phyloP scores from a whole-genome alignment of 2,797 vertebrate species.

The Aphelocoma californica region DNA sequence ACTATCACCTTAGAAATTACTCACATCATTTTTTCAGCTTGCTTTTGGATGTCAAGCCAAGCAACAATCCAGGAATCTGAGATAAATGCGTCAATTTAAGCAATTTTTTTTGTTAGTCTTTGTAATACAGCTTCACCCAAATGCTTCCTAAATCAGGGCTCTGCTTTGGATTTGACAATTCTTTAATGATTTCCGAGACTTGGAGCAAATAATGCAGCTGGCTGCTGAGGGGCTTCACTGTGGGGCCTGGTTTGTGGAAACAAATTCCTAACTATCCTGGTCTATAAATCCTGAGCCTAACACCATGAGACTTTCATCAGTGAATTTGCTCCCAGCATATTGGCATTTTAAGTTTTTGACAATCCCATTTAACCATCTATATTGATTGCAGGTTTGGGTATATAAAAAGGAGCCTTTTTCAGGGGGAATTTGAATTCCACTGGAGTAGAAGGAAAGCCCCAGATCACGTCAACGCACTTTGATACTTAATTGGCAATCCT shows the following conservation, averaged over 20 bases:
- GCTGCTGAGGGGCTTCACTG: neutral
- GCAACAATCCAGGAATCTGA: neutral
- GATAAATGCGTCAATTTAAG: neutral
- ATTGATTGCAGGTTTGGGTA: neutral
- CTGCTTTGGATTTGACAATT: neutral
- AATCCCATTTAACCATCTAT: neutral
- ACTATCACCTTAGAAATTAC: neutral
- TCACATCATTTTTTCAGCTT: neutral
- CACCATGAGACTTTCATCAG: neutral
- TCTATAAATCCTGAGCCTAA: neutral
- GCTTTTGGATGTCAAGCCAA: neutral
- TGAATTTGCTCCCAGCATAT: neutral
- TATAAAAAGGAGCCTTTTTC: neutral
- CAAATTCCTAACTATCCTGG: neutral
- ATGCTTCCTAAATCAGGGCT: neutral
- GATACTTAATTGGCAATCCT: neutral
- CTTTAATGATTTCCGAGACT: neutral
- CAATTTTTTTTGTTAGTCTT: neutral
- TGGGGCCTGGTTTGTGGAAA: neutral
- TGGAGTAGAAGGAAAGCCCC: neutral
- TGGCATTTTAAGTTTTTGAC: slow-evolving; percentile 21
- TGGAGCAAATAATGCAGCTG: neutral
- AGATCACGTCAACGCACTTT: neutral
- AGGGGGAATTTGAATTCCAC: neutral
- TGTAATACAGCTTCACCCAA: neutral